Evolutionary conservation across 2,888 invertebrate genomes (phyloP), one percentile per base, ranked within the genome.

Genomic region (Chironomus tentans): DNA sequence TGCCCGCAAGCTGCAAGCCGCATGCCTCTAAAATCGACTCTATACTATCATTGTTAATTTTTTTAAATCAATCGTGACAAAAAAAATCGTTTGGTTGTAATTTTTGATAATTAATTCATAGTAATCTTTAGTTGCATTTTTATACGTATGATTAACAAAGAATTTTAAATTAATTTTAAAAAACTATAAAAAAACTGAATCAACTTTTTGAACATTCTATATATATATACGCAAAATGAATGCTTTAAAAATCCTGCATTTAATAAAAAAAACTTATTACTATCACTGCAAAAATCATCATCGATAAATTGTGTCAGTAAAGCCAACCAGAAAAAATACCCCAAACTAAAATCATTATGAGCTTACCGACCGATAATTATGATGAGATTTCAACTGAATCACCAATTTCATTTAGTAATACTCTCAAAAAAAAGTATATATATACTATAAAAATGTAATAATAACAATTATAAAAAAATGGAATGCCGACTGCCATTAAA

Each of bases 401-500:
- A 56, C 15, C 56, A 18, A 56, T 56, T 50, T 48, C 21, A 72
- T 22, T 24, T 15, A 18, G n/a, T 73, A 48, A 74, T 74, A 46
- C 69, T 47, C 15, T 69, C 15, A 68, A n/a, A 38, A n/a, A 18
- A 10, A 68, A 68, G n/a, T n/a, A 7, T 22, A 65, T 15, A 65
- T 50, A 15, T n/a, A 62, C 15, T 4, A 21, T 62, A 28, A 68
- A 38, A 68, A 47, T 68, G 22, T 48, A 68, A 68, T 68, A 74
- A n/a, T 74, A 68, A 76, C 69, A 76, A 56, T 76, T 76, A 48
- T 38, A 70, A 73, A 47, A 76, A 76, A 77, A 74, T 74, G 77
- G 76, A 76, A 77, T 76, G 77, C 77, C 56, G 76, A 77, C 77
- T 77, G 77, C 76, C 77, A 77, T 77, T 74, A 74, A 76, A 72